phyloP scores from a whole-genome alignment of 2,797 vertebrate species.

The Pantherophis alleghaniensis region DNA sequence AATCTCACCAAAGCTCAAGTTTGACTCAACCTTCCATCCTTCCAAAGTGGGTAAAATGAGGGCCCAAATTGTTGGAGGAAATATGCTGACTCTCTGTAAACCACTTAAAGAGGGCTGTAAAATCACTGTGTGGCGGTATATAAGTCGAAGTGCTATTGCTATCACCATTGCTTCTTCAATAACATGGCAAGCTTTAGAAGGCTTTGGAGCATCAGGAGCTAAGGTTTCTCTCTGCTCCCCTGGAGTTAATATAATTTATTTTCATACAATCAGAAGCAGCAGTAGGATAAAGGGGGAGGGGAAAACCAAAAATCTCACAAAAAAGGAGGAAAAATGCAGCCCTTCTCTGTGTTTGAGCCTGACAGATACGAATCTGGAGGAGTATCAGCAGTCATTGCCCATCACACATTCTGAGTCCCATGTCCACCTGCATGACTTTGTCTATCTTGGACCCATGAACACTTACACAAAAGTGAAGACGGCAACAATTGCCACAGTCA shows the following conservation, averaged over 20 bases:
- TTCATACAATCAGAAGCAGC: background rate
- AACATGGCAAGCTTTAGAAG: background rate
- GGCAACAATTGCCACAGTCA: slow-evolving; percentile 83
- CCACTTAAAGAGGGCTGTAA: no score
- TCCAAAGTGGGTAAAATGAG: no score
- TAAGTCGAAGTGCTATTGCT: no score
- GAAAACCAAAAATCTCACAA: background rate
- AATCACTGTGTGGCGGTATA: no score
- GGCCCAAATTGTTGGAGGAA: no score
- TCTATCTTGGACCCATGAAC: background rate
- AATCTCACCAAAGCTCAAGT: no score
- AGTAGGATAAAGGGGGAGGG: background rate
- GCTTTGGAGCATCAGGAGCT: background rate
- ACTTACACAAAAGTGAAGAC: slow-evolving; percentile 92
- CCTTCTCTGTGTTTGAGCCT: background rate
- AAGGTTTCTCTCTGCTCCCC: background rate
- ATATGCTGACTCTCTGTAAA: no score
- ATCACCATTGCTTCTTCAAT: background rate
- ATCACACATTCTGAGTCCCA: background rate
- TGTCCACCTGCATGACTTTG: background rate
- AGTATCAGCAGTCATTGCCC: background rate
- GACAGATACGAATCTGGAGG: background rate
- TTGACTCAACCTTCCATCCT: no score
- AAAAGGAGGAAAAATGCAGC: background rate
- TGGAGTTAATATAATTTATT: background rate